These are phyloP conservation scores for Drosophila birchii DNA, from an alignment of 2,888 invertebrate genomes.

Conservation along the genomic window DNA sequence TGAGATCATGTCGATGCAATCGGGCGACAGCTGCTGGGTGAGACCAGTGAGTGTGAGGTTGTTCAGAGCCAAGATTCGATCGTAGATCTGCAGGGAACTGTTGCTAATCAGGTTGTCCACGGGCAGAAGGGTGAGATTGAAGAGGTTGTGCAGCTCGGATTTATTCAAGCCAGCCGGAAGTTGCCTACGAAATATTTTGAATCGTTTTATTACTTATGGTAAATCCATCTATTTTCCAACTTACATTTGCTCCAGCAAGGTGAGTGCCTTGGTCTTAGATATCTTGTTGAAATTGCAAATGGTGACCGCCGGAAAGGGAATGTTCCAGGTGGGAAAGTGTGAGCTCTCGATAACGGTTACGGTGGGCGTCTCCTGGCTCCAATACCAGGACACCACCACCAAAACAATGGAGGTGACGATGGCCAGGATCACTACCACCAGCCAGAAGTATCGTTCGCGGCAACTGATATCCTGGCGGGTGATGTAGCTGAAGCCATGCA, in stretches of 20 bases:
- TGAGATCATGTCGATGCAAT: conserved; percentile 86
- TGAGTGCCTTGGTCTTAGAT: conserved; percentile 83
- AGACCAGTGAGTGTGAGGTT: conserved; percentile 74
- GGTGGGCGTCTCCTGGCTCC: conserved; percentile 87
- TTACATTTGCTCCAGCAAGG: conserved; percentile 85
- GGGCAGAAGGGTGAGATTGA: conserved; percentile 77
- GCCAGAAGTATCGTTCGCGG: conserved; percentile 87
- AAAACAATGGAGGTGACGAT: conserved; percentile 86
- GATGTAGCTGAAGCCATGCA: conserved; percentile 90
- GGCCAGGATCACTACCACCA: conserved; percentile 86
- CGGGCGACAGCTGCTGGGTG: conserved; percentile 84
- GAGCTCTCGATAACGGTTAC: conserved; percentile 87
- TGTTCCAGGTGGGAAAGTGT: conserved; percentile 87
- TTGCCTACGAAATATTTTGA: conserved; percentile 57
- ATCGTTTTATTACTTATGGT: neutral
- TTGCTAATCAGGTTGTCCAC: conserved; percentile 64
- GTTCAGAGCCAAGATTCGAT: conserved; percentile 74
- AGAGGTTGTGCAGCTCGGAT: conserved; percentile 71
- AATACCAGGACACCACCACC: conserved; percentile 87
- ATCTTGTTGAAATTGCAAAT: conserved; percentile 87
- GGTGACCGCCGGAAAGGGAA: conserved; percentile 87
- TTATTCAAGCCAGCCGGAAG: conserved; percentile 80
- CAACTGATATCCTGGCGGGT: conserved; percentile 86
- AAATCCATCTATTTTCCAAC: conserved; percentile 34
- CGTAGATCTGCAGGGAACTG: conserved; percentile 61